These are phyloP conservation scores for Caradrina clavipalpis DNA, from an alignment of 2,888 invertebrate genomes.

Conservation along the genomic window DNA sequence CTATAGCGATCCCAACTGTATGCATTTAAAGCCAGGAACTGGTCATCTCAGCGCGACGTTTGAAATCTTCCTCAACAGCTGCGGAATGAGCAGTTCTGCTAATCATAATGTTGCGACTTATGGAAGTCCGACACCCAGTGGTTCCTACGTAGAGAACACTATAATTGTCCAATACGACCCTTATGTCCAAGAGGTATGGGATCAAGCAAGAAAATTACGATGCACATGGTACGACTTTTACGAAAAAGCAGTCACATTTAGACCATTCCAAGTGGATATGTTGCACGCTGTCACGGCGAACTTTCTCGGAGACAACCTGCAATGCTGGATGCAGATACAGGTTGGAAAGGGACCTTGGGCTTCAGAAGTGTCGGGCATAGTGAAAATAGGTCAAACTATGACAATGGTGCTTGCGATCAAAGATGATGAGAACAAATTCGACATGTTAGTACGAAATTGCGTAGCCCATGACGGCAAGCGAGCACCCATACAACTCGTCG, in stretches of 20 bases:
- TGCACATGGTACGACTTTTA: conserved; percentile 99
- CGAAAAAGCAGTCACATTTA: conserved; percentile 98
- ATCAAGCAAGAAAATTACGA: conserved; percentile 97
- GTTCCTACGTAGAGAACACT: conserved; percentile 98
- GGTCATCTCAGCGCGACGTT: conserved; percentile 98
- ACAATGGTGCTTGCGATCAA: conserved; percentile 99
- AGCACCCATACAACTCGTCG: conserved; percentile 97
- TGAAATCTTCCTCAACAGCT: conserved; percentile 97
- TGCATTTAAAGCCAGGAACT: conserved; percentile 97
- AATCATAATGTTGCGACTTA: conserved; percentile 96
- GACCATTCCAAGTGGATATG: conserved; percentile 99
- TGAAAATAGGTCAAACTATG: conserved; percentile 99
- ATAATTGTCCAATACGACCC: conserved; percentile 98
- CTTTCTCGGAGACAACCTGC: conserved; percentile 98
- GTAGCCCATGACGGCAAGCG: conserved; percentile 98
- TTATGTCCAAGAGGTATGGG: conserved; percentile 98
- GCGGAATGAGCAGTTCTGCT: conserved; percentile 98
- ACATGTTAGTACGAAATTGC: conserved; percentile 98
- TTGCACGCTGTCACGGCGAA: conserved; percentile 98
- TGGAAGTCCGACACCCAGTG: conserved; percentile 97
- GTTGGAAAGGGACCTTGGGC: conserved; percentile 99
- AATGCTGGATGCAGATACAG: conserved; percentile 99
- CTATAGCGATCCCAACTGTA: conserved; percentile 97
- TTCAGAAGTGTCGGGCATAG: conserved; percentile 98
- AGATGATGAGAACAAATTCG: conserved; percentile 98